Conservation (phyloP, 2,113 vertebrate genomes). For the Antigone vipio region DNA sequence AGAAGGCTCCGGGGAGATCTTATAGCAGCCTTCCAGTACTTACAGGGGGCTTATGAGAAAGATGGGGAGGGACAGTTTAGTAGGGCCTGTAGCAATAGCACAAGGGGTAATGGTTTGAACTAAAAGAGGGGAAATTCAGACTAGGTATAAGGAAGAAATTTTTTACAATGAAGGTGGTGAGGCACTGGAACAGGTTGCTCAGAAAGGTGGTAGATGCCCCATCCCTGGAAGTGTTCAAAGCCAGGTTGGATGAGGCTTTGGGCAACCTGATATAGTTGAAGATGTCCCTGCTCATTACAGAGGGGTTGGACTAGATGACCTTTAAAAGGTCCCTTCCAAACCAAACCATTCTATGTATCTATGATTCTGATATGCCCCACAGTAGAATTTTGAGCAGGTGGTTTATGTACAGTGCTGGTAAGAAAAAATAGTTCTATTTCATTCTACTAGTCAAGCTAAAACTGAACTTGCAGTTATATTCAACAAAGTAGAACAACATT, state of each 20-base stretch:
- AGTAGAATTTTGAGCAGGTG: not conserved
- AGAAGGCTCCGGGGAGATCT: not conserved
- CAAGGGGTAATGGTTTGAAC: not conserved
- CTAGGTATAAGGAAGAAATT: not conserved
- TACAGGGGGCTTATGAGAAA: not conserved
- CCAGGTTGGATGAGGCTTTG: not conserved
- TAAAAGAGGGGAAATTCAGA: not conserved
- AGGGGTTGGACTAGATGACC: too few species aligned
- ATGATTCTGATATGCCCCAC: not conserved
- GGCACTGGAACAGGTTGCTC: not conserved
- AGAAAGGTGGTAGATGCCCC: too few species aligned
- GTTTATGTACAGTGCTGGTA: not conserved
- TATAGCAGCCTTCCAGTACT: not conserved
- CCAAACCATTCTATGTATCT: not conserved
- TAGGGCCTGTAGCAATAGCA: not conserved
- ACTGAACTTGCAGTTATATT: not conserved
- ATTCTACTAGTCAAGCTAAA: not conserved
- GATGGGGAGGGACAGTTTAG: not conserved
- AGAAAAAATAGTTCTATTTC: not conserved
- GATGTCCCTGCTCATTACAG: not conserved
- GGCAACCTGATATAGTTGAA: not conserved
- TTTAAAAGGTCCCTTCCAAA: not conserved
- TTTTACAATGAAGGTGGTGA: not conserved
- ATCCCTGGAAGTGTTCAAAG: not conserved
- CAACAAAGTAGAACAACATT: not conserved